These are phyloP conservation scores for Cochlearius cochlearius DNA, from an alignment of 2,113 vertebrate genomes.

Conservation along the genomic window DNA sequence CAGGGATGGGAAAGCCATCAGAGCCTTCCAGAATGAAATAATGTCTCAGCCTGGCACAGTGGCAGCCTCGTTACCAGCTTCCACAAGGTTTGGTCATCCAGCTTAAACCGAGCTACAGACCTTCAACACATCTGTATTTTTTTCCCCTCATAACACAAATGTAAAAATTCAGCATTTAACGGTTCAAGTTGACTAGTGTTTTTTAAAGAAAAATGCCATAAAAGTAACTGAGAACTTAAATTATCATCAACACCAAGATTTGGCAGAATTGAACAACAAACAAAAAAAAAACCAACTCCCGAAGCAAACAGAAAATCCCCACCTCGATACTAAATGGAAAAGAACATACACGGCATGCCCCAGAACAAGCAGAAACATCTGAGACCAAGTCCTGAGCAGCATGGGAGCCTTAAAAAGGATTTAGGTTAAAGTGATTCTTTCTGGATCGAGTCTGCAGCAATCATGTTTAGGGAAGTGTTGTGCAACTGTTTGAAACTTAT, in stretches of 20 bases:
- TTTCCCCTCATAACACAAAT: rapidly evolving
- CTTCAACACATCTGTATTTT: neutral
- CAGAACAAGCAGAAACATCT: neutral
- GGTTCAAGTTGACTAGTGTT: neutral
- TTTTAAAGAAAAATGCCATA: neutral
- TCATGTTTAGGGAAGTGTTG: neutral
- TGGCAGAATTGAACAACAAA: neutral
- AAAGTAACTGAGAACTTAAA: neutral
- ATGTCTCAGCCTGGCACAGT: neutral
- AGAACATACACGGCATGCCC: neutral
- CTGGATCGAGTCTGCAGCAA: neutral
- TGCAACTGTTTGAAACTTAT: neutral
- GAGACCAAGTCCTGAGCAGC: neutral
- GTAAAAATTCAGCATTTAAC: neutral
- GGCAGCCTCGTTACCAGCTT: neutral
- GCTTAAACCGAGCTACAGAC: neutral
- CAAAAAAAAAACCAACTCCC: neutral
- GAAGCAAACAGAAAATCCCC: neutral
- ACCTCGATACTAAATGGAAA: neutral
- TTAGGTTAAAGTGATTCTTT: neutral
- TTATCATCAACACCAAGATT: neutral
- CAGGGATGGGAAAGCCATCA: neutral
- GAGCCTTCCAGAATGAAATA: constrained; percentile 6
- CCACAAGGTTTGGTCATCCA: neutral
- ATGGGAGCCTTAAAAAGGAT: neutral